These are phyloP conservation scores for Hydrotaea cyrtoneurina DNA, from an alignment of 2,888 invertebrate genomes.

Conservation along the genomic window DNA sequence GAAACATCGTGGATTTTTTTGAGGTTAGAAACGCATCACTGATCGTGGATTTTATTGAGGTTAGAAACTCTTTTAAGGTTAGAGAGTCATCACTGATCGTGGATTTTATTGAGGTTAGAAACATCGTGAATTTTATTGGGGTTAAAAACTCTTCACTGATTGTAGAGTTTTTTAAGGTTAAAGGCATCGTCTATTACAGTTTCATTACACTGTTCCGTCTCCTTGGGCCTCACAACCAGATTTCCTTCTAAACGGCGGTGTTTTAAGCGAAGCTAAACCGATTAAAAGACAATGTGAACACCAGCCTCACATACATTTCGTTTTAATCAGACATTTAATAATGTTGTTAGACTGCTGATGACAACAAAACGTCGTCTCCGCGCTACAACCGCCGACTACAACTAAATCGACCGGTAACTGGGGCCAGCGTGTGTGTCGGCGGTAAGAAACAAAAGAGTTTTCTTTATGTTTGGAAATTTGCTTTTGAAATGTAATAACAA, in stretches of 20 bases:
- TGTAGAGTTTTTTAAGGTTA: not conserved
- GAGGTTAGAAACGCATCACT: not conserved
- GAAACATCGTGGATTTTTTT: not conserved
- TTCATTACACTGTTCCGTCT: not conserved
- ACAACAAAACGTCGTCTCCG: not conserved
- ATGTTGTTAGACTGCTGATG: constrained; percentile 36
- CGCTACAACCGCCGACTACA: not conserved
- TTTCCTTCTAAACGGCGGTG: not conserved
- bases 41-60: not conserved
- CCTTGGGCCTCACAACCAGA: not conserved
- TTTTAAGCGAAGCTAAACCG: not conserved
- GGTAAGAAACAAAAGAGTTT: constrained; percentile 24
- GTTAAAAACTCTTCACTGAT: too few relatives aligned
- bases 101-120: too few relatives aligned
- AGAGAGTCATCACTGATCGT: not conserved
- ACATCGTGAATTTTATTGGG: too few relatives aligned
- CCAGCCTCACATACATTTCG: not conserved
- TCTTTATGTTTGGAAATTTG: not conserved
- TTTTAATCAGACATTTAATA: constrained; percentile 34
- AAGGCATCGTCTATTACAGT: too few relatives aligned
- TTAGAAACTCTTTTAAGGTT: not conserved
- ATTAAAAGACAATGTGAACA: not conserved
- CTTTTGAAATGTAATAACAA: constrained; percentile 16
- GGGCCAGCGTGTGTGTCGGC: not conserved
- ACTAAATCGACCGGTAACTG: not conserved